Percentiles rank a stretch among this genome's conserved stretches.
phyloP scores from a whole-genome alignment of 1,140 invertebrate species.

The Bombyx mandarina region DNA sequence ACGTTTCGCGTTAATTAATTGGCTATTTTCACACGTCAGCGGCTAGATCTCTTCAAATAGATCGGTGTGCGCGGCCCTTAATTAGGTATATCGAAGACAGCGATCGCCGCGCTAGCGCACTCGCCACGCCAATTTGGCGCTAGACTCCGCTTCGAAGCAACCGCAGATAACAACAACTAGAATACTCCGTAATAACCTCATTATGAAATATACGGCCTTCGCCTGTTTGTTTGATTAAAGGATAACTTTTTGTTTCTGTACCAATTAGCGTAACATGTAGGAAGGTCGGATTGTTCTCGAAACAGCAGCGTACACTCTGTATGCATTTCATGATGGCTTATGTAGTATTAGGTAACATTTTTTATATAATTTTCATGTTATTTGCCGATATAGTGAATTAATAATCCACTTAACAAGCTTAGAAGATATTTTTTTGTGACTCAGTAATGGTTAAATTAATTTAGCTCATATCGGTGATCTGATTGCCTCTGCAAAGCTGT shows the following conservation, averaged over 20 bases:
- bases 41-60: conserved; percentile 65
- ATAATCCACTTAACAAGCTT: no score
- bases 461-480: no score
- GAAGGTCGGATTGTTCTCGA: not conserved
- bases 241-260: not conserved
- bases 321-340: no score
- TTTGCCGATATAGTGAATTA: no score
- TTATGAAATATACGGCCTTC: conserved; percentile 62
- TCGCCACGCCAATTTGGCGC: conserved; percentile 67
- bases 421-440: no score
- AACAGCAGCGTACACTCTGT: not conserved
- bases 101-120: conserved; percentile 51
- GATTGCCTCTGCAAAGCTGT: no score
- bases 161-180: conserved; percentile 52
- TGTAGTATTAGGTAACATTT: no score
- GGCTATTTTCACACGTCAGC: conserved; percentile 69
- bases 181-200: conserved; percentile 68
- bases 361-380: no score
- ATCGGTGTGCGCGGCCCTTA: conserved; percentile 61
- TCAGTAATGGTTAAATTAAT: no score
- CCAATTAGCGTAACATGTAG: conserved; percentile 3
- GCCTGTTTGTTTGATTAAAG: conserved; percentile 41
- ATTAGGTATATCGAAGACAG: conserved; percentile 58
- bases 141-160: conserved; percentile 48
- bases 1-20: conserved; percentile 67